Percentiles rank a stretch among this genome's conserved stretches.
Evolutionary conservation across 1,140 invertebrate species (phyloP).

Genomic region (Bemisia tabaci): DNA sequence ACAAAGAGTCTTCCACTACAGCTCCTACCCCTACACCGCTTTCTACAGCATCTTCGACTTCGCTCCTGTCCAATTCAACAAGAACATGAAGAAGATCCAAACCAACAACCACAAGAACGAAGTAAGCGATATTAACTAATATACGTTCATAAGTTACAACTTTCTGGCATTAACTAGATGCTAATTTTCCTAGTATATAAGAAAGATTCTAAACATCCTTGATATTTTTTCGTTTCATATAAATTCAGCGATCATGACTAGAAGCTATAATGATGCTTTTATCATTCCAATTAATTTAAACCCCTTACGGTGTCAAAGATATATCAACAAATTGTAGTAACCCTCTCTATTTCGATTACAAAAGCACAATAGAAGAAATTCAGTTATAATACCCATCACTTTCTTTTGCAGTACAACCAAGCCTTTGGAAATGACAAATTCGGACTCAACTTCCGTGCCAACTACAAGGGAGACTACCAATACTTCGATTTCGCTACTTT

Average conservation of each 20-base stretch:
- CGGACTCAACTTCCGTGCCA: slow-evolving; percentile 34
- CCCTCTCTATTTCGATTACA: too few relatives aligned
- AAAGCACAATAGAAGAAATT: too few relatives aligned
- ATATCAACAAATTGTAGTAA: too few relatives aligned
- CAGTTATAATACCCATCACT: too few relatives aligned
- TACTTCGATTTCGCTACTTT: slow-evolving; percentile 22
- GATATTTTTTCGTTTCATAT: not conserved
- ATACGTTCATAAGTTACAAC: not conserved
- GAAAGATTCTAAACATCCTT: not conserved
- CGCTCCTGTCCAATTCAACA: slow-evolving; percentile 31
- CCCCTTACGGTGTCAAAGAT: too few relatives aligned
- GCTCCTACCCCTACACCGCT: slow-evolving; percentile 42
- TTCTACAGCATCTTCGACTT: slow-evolving; percentile 37
- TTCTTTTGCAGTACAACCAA: slow-evolving; percentile 5
- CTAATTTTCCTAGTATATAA: not conserved
- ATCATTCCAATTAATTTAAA: too few relatives aligned
- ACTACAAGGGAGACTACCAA: slow-evolving; percentile 33
- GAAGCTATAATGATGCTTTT: too few relatives aligned
- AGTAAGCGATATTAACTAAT: slow-evolving; percentile 8
- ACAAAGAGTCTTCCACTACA: slow-evolving; percentile 38
- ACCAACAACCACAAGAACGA: slow-evolving; percentile 23
- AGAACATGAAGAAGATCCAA: slow-evolving; percentile 29
- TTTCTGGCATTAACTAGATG: not conserved
- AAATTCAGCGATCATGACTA: too few relatives aligned
- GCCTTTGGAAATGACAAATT: slow-evolving; percentile 23